Evolutionary conservation across 2,797 vertebrate genomes (phyloP).

Genomic region (Pseudotriccus pelzelni): DNA sequence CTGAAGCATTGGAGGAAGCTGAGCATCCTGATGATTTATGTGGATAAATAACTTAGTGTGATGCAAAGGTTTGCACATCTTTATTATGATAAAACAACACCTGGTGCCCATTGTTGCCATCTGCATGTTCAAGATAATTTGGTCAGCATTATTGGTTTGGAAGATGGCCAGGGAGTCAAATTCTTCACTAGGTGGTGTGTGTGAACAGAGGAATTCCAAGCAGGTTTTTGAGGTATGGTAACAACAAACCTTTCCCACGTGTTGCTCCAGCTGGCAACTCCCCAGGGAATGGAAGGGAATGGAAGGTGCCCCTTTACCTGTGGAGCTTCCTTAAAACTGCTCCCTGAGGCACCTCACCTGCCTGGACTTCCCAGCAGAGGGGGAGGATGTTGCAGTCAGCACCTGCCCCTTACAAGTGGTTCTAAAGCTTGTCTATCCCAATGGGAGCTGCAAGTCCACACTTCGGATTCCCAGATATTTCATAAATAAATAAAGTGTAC

Average conservation of each 20-base stretch:
- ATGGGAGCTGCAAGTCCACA: not conserved
- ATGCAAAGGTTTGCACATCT: constrained; percentile 66
- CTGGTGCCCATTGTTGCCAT: constrained; percentile 66
- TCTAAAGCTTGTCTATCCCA: not conserved
- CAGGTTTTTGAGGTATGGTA: not conserved
- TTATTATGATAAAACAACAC: constrained; percentile 69
- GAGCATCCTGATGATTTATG: constrained; percentile 39
- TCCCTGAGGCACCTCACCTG: not conserved
- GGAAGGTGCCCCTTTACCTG: not conserved
- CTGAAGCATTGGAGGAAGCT: constrained; percentile 30
- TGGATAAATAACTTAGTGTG: constrained; percentile 55
- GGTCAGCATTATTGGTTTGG: constrained; percentile 63
- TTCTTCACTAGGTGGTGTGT: not conserved
- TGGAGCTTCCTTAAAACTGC: not conserved
- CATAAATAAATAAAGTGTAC: not conserved
- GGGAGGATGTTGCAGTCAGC: not conserved
- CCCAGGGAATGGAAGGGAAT: not conserved
- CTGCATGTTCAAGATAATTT: constrained; percentile 60
- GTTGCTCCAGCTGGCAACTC: not conserved
- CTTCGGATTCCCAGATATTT: not conserved
- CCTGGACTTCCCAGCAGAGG: not conserved
- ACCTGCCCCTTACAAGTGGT: not conserved
- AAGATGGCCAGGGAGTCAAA: constrained; percentile 35
- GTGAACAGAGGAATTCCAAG: not conserved
- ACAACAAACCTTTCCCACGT: not conserved